Conservation (phyloP, 2,888 invertebrate genomes). For the Pristionchus mayeri region DNA sequence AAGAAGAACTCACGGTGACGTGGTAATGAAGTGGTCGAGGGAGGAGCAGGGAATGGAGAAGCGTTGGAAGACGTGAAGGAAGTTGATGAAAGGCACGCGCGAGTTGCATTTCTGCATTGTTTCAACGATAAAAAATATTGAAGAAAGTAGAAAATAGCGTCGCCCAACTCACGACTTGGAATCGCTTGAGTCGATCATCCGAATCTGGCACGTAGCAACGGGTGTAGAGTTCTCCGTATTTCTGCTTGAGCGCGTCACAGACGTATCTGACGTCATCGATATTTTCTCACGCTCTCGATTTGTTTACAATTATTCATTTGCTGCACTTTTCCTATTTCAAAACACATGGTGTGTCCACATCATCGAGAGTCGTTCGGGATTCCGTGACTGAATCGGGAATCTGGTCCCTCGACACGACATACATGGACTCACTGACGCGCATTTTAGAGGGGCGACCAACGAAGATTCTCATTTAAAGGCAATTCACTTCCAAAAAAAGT, state of each 20-base stretch:
- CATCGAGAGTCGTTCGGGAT: background rate
- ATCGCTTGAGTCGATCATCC: slow-evolving; percentile 55
- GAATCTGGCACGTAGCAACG: slow-evolving; percentile 72
- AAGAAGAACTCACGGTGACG: background rate
- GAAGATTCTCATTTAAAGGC: background rate
- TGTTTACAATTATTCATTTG: too few species aligned
- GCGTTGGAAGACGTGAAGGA: slow-evolving; percentile 69
- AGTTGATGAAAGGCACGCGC: slow-evolving; percentile 63
- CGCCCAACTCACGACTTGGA: background rate
- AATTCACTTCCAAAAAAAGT: background rate
- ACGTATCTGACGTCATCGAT: slow-evolving; percentile 58
- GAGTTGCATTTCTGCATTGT: slow-evolving; percentile 64
- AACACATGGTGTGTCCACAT: background rate
- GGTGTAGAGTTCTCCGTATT: slow-evolving; percentile 68
- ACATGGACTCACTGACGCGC: background rate
- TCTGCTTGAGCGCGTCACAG: slow-evolving; percentile 64
- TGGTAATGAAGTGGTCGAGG: slow-evolving; percentile 20
- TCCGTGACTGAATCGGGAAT: background rate
- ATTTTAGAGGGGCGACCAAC: background rate
- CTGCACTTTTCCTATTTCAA: too few species aligned
- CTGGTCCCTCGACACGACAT: background rate
- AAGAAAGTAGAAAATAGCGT: too few species aligned
- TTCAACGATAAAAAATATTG: background rate
- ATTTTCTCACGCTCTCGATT: too few species aligned
- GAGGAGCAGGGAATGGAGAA: slow-evolving; percentile 58